Evolutionary conservation across 2,888 invertebrate species (phyloP).

Genomic region (Mythimna vitellina): DNA sequence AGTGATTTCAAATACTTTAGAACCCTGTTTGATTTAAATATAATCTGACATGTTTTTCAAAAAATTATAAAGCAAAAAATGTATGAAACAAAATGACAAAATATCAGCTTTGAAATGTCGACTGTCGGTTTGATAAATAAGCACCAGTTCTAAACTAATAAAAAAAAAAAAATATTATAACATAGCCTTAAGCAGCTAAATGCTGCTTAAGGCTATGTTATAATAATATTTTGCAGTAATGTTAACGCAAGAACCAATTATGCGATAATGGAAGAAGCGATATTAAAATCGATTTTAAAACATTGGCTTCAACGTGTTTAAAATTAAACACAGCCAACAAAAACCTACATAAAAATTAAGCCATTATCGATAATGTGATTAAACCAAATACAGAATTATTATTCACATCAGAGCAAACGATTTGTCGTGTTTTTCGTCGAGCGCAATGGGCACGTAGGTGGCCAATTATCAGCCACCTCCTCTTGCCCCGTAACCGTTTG

Average conservation of each 20-base stretch:
- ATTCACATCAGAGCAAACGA: slow-evolving; percentile 54
- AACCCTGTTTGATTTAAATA: background rate
- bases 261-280: background rate
- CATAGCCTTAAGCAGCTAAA: background rate
- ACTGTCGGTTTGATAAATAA: background rate
- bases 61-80: background rate
- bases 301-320: background rate
- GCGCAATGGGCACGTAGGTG: slow-evolving; percentile 56
- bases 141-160: too few species aligned
- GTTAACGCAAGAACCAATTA: background rate
- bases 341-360: slow-evolving; percentile 41
- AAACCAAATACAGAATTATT: slow-evolving; percentile 51
- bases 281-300: background rate
- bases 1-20: background rate
- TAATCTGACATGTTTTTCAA: background rate
- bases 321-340: slow-evolving; percentile 1
- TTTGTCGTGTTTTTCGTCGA: slow-evolving; percentile 56
- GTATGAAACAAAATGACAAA: background rate
- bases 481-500: slow-evolving; percentile 66
- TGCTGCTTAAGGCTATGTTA: too few species aligned
- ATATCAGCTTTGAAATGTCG: background rate
- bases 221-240: too few species aligned
- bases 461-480: slow-evolving; percentile 64
- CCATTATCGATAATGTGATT: slow-evolving; percentile 50
- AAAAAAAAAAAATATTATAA: background rate